phyloP scores from a whole-genome alignment of 2,113 vertebrate species.

The Deroptyus accipitrinus region DNA sequence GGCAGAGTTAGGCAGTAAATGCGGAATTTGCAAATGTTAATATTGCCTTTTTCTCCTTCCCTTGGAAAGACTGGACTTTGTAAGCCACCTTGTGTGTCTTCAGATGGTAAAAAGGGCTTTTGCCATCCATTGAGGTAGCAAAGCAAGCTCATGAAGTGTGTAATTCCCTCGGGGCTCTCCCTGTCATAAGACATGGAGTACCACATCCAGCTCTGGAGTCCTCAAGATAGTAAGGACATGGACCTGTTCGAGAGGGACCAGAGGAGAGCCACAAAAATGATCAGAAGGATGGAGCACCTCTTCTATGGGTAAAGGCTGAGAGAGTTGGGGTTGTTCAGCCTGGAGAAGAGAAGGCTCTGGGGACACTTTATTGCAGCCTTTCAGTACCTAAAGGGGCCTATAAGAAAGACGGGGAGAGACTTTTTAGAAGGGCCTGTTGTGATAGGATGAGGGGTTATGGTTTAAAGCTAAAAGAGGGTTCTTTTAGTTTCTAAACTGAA shows the following conservation, averaged over 20 bases:
- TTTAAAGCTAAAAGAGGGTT: neutral
- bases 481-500: neutral
- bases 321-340: neutral
- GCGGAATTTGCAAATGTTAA: neutral
- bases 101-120: neutral
- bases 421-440: neutral
- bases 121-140: neutral
- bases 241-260: neutral
- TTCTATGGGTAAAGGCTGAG: neutral
- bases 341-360: neutral
- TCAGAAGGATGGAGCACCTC: neutral
- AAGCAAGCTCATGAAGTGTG: neutral
- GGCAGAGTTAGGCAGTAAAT: neutral
- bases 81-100: neutral
- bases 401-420: neutral
- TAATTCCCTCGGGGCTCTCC: neutral
- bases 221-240: neutral
- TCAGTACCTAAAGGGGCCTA: neutral
- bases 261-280: neutral
- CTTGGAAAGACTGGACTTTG: accelerated
- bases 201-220: neutral
- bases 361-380: neutral
- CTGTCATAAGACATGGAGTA: neutral
- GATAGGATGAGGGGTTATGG: neutral
- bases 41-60: neutral